A percentile compares a stretch with the other conserved stretches of the same genome.
Evolutionary conservation across 2,888 invertebrate species (phyloP).

Genomic region (Apeira syringaria): DNA sequence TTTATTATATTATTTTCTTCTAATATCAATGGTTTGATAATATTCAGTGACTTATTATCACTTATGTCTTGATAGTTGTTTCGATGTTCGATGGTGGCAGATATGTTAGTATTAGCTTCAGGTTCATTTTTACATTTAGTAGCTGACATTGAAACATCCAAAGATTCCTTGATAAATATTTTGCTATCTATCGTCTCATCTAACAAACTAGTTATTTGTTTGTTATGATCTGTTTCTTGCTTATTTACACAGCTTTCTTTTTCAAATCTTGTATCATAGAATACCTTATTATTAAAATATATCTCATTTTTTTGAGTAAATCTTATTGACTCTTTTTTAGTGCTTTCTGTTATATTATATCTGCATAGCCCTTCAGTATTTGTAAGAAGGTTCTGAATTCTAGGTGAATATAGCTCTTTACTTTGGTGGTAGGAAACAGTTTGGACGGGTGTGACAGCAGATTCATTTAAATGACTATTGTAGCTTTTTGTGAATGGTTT

Average conservation of each 20-base stretch:
- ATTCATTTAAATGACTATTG: no score
- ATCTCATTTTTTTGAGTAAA: conserved; percentile 1
- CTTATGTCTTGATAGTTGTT: not conserved
- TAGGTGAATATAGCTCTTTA: conserved; percentile 62
- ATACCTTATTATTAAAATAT: not conserved
- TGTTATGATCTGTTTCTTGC: not conserved
- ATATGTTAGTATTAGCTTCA: not conserved
- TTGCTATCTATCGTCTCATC: not conserved
- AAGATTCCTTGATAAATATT: not conserved
- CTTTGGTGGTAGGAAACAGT: conserved; percentile 1
- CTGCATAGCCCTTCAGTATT: conserved; percentile 42
- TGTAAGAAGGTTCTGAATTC: conserved; percentile 60
- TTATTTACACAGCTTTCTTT: not conserved
- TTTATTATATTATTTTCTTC: not conserved
- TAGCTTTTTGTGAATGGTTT: no score
- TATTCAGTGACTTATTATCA: not conserved
- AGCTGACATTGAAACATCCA: not conserved
- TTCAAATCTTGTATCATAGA: not conserved
- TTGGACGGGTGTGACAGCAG: not conserved
- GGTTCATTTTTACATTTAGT: not conserved
- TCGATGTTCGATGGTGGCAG: not conserved
- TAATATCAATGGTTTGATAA: not conserved
- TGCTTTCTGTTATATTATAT: not conserved
- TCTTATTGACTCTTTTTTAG: not conserved
- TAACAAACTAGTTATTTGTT: not conserved